These are phyloP conservation scores for Fulmarus glacialis DNA, from an alignment of 2,113 vertebrate species.

Conservation along the genomic window DNA sequence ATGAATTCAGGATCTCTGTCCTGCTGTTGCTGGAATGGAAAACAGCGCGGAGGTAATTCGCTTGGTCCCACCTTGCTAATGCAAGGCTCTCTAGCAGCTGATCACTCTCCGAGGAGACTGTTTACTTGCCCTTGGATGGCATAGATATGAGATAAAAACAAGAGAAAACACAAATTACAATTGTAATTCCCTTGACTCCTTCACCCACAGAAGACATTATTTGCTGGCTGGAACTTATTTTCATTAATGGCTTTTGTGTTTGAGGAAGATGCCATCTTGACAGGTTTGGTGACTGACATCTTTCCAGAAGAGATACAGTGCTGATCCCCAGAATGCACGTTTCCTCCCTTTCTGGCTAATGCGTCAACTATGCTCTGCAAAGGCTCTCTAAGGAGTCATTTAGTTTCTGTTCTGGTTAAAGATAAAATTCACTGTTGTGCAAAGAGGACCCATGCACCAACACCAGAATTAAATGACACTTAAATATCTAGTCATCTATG, in stretches of 20 bases:
- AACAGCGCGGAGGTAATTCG: background rate
- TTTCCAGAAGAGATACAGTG: background rate
- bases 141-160: background rate
- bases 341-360: background rate
- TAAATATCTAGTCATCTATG: background rate
- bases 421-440: background rate
- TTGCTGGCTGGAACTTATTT: background rate
- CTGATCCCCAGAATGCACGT: background rate
- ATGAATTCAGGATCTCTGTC: background rate
- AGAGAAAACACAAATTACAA: background rate
- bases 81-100: background rate
- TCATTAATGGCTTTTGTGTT: background rate
- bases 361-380: background rate
- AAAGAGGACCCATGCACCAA: background rate
- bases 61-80: background rate
- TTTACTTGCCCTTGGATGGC: background rate
- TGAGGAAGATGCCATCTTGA: background rate
- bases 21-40: background rate
- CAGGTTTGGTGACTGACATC: background rate
- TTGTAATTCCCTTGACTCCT: background rate
- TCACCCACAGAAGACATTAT: background rate
- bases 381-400: background rate
- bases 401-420: background rate
- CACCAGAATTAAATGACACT: background rate
- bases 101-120: background rate